Evolutionary conservation across 2,888 invertebrate genomes (phyloP).

Genomic region (Cephonodes hylas): DNA sequence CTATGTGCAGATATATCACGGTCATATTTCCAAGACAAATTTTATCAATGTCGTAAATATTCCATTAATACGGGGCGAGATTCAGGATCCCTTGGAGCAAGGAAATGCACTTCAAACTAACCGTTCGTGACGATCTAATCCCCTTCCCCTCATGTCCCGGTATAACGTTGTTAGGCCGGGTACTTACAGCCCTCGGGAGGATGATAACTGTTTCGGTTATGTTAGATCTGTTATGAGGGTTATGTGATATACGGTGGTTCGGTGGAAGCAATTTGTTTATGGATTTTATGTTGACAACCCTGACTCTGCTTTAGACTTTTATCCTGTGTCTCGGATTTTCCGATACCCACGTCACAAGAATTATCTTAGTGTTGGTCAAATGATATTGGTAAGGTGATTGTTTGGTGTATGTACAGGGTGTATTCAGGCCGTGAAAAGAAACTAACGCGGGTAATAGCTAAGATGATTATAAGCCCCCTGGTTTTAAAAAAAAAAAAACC

Average conservation of each 20-base stretch:
- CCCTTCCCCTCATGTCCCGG: conserved; percentile 22
- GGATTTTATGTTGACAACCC: not conserved
- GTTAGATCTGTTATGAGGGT: not conserved
- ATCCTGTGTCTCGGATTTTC: too few relatives aligned
- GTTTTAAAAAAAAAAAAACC: too few relatives aligned
- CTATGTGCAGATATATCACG: too few relatives aligned
- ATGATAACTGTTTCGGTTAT: conserved; percentile 35
- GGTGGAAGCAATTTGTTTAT: not conserved
- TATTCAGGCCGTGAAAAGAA: too few relatives aligned
- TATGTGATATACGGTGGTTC: not conserved
- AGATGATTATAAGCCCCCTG: too few relatives aligned
- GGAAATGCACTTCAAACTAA: conserved; percentile 52
- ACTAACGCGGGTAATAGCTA: too few relatives aligned
- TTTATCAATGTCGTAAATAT: conserved; percentile 37
- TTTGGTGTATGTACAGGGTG: too few relatives aligned
- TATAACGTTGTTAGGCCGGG: conserved; percentile 38
- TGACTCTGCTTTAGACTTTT: not conserved
- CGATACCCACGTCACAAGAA: too few relatives aligned
- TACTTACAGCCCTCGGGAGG: conserved; percentile 32
- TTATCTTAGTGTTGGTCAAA: too few relatives aligned
- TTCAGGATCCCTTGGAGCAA: conserved; percentile 34
- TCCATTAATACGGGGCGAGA: conserved; percentile 36
- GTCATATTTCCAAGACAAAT: too few relatives aligned
- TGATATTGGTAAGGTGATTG: too few relatives aligned
- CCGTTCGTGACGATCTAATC: conserved; percentile 35